These are phyloP conservation scores for Prosapia bicincta DNA, from an alignment of 2,888 invertebrate genomes.

Conservation along the genomic window DNA sequence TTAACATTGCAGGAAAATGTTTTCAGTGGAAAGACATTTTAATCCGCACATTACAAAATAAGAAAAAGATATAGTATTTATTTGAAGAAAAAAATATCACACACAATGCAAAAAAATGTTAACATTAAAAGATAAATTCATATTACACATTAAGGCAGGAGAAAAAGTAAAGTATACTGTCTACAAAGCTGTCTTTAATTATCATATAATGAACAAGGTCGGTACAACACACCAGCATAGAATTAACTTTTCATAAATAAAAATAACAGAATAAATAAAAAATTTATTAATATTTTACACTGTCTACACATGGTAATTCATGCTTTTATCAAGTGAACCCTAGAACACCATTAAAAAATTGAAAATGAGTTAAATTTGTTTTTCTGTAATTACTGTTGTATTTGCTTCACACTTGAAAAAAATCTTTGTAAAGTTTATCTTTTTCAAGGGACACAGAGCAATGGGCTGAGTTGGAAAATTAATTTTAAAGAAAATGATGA, in stretches of 20 bases:
- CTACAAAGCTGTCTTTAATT: constrained; percentile 25
- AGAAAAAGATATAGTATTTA: too few species aligned
- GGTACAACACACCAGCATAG: neutral
- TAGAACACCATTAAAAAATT: neutral
- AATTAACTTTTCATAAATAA: neutral
- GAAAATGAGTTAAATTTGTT: neutral
- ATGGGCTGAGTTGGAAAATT: neutral
- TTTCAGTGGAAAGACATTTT: too few species aligned
- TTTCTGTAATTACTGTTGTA: neutral
- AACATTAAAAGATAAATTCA: neutral
- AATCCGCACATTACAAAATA: too few species aligned
- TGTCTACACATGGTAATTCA: neutral
- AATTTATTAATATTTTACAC: neutral
- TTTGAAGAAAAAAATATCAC: neutral
- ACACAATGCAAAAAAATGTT: neutral
- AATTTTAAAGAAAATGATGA: neutral
- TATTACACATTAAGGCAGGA: neutral
- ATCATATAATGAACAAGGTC: constrained; percentile 1
- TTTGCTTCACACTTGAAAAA: neutral
- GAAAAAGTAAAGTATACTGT: neutral
- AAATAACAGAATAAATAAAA: neutral
- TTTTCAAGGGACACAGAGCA: neutral
- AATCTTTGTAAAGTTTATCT: neutral
- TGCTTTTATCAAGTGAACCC: neutral
- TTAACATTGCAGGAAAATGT: too few species aligned